Evolutionary conservation across 2,888 invertebrate species (phyloP).

Genomic region (Agrotis clavis): DNA sequence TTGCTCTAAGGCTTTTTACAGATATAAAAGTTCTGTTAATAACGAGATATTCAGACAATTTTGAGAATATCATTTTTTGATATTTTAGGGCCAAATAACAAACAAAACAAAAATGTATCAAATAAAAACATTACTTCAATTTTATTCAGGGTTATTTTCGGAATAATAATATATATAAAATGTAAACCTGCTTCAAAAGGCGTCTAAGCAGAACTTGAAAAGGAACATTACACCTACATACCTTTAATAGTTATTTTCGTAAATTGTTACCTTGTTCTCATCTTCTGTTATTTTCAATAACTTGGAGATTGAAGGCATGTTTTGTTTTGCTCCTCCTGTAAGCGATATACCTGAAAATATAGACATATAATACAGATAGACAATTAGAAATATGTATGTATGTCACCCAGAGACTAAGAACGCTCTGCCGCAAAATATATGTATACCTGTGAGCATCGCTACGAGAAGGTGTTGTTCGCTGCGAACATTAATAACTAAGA

Average conservation of each 20-base stretch:
- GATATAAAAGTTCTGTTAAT: not conserved
- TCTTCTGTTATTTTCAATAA: conserved; percentile 92
- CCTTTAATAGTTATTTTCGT: not conserved
- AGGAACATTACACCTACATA: too few relatives aligned
- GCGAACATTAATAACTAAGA: too few relatives aligned
- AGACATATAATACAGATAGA: too few relatives aligned
- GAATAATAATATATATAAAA: too few relatives aligned
- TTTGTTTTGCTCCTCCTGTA: conserved; percentile 89
- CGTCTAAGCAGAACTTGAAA: not conserved
- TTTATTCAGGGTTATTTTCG: not conserved
- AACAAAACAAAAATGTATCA: not conserved
- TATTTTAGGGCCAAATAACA: conserved; percentile 7
- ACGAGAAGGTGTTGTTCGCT: too few relatives aligned
- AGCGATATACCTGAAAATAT: conserved; percentile 75
- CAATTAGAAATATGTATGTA: too few relatives aligned
- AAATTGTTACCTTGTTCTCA: conserved; percentile 83
- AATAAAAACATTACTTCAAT: not conserved
- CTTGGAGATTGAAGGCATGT: conserved; percentile 91
- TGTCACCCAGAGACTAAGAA: too few relatives aligned
- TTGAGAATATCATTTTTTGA: not conserved
- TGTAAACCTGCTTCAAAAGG: not conserved
- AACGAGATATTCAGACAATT: conserved; percentile 16
- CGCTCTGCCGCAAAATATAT: too few relatives aligned
- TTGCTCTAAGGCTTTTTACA: conserved; percentile 15
- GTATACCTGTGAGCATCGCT: too few relatives aligned